These are phyloP conservation scores for Melanotaenia duboulayi DNA, from an alignment of 2,113 vertebrate species.

Conservation along the genomic window DNA sequence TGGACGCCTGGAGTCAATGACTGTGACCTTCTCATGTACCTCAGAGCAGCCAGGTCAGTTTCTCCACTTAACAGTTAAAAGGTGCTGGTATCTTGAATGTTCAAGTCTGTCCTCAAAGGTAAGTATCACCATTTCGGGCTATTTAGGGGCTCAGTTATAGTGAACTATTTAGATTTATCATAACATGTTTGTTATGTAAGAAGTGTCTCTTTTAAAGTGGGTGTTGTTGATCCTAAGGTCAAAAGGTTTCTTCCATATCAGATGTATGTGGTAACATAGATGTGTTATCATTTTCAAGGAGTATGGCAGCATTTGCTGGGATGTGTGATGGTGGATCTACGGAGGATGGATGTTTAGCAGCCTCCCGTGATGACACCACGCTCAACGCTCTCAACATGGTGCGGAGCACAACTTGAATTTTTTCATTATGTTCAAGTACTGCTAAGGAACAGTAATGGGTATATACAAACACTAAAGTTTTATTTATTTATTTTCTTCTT, in stretches of 20 bases:
- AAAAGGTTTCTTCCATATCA: neutral
- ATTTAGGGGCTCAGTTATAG: too few species aligned
- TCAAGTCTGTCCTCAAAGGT: too few species aligned
- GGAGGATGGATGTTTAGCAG: constrained; percentile 96
- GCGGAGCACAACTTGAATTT: constrained; percentile 48
- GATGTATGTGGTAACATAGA: neutral
- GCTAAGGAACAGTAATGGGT: neutral
- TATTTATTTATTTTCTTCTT: too few species aligned
- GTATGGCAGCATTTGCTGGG: constrained; percentile 98
- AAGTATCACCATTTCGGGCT: too few species aligned
- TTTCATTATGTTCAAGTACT: neutral
- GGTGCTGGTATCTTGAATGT: too few species aligned
- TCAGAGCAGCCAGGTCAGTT: constrained; percentile 93
- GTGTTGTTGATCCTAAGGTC: neutral
- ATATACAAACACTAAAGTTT: neutral
- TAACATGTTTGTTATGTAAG: too few species aligned
- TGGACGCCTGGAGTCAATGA: constrained; percentile 98
- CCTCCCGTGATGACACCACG: constrained; percentile 96
- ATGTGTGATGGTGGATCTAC: constrained; percentile 99
- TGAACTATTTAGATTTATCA: too few species aligned
- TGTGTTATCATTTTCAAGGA: constrained; percentile 81
- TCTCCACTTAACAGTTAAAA: neutral
- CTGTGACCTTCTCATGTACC: constrained; percentile 99
- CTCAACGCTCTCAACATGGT: constrained; percentile 98
- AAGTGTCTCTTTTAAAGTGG: too few species aligned